Conservation (phyloP, 2,888 invertebrate genomes). For the Carpatolechia fugitivella region DNA sequence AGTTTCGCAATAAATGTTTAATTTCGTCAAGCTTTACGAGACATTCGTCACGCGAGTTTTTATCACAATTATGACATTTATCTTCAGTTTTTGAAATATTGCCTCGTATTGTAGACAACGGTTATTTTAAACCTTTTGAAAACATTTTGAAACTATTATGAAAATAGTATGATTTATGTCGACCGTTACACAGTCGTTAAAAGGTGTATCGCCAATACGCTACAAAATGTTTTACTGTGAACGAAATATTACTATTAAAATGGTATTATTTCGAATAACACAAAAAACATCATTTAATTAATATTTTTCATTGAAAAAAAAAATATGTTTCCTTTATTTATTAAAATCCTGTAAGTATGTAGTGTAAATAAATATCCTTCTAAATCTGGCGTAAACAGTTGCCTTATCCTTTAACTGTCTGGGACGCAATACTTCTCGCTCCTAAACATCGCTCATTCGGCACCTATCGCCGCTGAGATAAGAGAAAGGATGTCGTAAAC, state of each 20-base stretch:
- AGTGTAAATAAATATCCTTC: not conserved
- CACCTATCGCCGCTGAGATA: slow-evolving; percentile 64
- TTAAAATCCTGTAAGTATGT: too few species aligned
- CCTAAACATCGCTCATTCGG: slow-evolving; percentile 58
- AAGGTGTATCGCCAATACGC: too few species aligned
- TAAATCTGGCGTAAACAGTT: not conserved
- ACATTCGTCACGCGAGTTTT: slow-evolving; percentile 39
- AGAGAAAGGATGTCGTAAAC: slow-evolving; percentile 64
- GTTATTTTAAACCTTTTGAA: too few species aligned
- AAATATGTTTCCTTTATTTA: too few species aligned
- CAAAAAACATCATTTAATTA: too few species aligned
- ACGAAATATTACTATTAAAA: too few species aligned
- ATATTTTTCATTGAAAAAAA: not conserved
- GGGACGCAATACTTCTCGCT: slow-evolving; percentile 24
- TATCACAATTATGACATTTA: slow-evolving; percentile 3
- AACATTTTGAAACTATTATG: too few species aligned
- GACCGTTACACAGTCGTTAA: too few species aligned
- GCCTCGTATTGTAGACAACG: not conserved
- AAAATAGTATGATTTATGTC: too few species aligned
- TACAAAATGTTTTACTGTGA: too few species aligned
- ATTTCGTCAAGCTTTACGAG: slow-evolving; percentile 40
- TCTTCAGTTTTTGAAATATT: not conserved
- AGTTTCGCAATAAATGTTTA: slow-evolving; percentile 49
- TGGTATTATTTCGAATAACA: too few species aligned
- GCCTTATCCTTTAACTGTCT: not conserved